Evolutionary conservation across 2,113 vertebrate species (phyloP).

Genomic region (Misgurnus anguillicaudatus): DNA sequence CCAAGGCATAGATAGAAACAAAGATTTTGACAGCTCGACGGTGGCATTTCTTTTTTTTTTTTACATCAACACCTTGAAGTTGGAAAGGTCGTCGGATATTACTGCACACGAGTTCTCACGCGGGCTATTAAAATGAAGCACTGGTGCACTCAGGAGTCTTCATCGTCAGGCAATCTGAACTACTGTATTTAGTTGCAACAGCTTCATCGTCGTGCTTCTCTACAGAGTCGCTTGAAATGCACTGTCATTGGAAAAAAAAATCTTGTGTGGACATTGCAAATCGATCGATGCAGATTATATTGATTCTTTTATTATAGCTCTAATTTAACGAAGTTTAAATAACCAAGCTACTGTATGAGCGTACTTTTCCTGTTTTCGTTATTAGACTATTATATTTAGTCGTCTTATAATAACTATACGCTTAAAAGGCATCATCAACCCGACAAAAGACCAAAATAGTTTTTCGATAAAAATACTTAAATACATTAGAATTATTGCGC

Average conservation of each 20-base stretch:
- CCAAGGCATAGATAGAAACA: constrained; percentile 1
- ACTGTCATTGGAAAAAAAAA: not conserved
- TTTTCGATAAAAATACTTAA: too few relatives aligned
- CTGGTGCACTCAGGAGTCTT: constrained; percentile 13
- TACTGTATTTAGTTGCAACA: constrained; percentile 18
- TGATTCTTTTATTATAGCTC: not conserved
- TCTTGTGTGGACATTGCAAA: too few relatives aligned
- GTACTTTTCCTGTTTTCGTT: not conserved
- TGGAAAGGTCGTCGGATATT: constrained; percentile 36
- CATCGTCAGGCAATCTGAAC: constrained; percentile 29
- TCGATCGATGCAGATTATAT: not conserved
- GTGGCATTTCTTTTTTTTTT: not conserved
- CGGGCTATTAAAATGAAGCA: constrained; percentile 33
- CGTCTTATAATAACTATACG: too few relatives aligned
- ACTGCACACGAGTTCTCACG: constrained; percentile 15
- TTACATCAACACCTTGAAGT: not conserved
- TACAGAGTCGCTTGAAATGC: not conserved
- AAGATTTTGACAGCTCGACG: not conserved
- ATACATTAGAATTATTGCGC: too few relatives aligned
- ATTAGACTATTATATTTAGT: not conserved
- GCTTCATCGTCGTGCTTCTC: not conserved
- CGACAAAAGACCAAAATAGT: too few relatives aligned
- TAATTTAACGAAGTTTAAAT: not conserved
- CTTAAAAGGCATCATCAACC: too few relatives aligned
- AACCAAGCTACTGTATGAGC: not conserved